Conservation (phyloP, 2,113 vertebrate species). For the Climacteris rufus region DNA sequence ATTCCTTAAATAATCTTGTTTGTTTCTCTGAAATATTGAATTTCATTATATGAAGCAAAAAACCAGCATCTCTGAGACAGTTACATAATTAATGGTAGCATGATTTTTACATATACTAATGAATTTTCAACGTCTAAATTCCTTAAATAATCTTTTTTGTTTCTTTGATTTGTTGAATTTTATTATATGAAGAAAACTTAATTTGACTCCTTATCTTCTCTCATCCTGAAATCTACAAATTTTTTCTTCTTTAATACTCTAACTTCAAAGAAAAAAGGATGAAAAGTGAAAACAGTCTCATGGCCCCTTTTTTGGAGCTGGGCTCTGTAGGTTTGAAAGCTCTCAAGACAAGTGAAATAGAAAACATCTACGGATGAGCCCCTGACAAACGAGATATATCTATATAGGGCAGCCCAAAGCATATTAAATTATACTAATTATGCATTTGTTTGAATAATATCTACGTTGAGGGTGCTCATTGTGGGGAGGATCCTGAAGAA, state of each 20-base stretch:
- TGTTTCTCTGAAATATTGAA: neutral
- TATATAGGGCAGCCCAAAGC: neutral
- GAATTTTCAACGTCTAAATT: neutral
- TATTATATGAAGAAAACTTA: neutral
- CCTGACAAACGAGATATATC: neutral
- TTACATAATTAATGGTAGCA: neutral
- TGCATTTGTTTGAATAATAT: neutral
- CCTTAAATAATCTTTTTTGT: neutral
- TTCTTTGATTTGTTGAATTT: neutral
- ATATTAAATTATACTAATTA: neutral
- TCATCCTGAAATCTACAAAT: neutral
- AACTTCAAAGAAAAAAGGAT: neutral
- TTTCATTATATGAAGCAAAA: neutral
- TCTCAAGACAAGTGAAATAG: neutral
- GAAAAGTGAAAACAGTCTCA: neutral
- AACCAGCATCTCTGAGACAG: neutral
- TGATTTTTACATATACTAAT: neutral
- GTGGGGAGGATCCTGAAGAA: neutral
- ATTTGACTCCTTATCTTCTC: neutral
- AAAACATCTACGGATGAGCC: neutral
- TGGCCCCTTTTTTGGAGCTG: neutral
- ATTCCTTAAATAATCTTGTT: neutral
- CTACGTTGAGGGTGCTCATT: neutral
- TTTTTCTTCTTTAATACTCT: neutral
- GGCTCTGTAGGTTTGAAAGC: neutral